Percentiles rank a stretch among this genome's conserved stretches.
Evolutionary conservation across 2,113 vertebrate species (phyloP).

Genomic region (Pipra filicauda): DNA sequence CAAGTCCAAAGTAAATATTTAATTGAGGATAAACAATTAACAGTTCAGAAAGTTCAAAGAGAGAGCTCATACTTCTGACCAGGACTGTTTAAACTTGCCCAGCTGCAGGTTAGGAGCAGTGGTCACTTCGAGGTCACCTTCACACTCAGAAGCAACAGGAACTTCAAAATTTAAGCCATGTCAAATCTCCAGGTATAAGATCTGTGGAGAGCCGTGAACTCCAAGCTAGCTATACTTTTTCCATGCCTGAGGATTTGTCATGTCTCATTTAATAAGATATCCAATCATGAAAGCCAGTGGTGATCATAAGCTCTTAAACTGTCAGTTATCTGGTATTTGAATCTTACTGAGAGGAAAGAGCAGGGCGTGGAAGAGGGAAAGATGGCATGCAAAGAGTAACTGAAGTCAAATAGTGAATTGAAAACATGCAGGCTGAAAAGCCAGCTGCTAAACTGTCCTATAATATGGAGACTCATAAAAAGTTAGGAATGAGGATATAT

Average conservation of each 20-base stretch:
- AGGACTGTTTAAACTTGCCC: background rate
- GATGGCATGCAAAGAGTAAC: background rate
- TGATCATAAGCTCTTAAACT: slow-evolving; percentile 6
- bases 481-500: background rate
- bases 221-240: background rate
- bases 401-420: background rate
- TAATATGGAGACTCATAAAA: background rate
- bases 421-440: background rate
- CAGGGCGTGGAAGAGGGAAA: background rate
- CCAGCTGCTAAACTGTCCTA: background rate
- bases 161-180: background rate
- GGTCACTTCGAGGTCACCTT: background rate
- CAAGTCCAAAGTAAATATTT: slow-evolving; percentile 51
- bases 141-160: background rate
- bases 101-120: background rate
- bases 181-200: background rate
- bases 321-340: background rate
- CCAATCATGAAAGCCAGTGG: background rate
- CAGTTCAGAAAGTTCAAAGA: slow-evolving; percentile 3
- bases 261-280: background rate
- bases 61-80: background rate
- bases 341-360: background rate
- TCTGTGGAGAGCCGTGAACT: background rate
- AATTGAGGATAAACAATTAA: slow-evolving; percentile 28
- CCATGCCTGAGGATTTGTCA: background rate